Base-by-base conservation (phyloP, 2,797 vertebrate genomes). In the Pantherophis vulpinus region DNA sequence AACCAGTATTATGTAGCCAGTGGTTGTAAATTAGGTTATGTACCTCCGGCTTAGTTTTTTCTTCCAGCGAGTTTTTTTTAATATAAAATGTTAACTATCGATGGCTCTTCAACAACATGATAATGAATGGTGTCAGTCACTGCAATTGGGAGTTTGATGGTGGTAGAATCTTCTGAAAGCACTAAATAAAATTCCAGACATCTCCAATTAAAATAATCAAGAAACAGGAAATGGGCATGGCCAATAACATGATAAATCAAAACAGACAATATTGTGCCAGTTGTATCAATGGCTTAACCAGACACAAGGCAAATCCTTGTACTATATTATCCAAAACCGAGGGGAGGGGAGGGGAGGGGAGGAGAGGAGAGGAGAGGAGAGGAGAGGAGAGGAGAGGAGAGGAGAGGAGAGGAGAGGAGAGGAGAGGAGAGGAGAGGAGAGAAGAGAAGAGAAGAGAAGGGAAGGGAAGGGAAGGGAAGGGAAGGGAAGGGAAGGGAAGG, bases 321-420 rank as follows among this genome's bases (percentile, higher is more conserved):
- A 32, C 14, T 79, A 9, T 13, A 42, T 60, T 42, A 59, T 3
- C 37, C 11, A 63, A 29, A 63, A 63, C 25, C 0, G 6, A 32
- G n/a, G 66, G 5, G 4, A 11, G 5, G 29, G 11, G 29, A 3
- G 2, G 13, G n/a, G 0, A n/a, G 14, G 12, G 12, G 7, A 3
- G 16, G 4, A 0, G 5, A 1, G 29, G 1, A 2, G 11, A 29
- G 11, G 0, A 10, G 10, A 63, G 1, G 5, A 10, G 29, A 10
- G 1, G 1, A 10, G 27, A 4, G 10, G 2, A 7, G 25, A 25
- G 9, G 0, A 1, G 27, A 29, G 61, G 0, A 2, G 27, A 66
- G 5, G 4, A 1, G 25, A 13, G 13, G 11, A 4, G 0, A 66
- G 4, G 12, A 10, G 12, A 23, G 6, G 27, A 3, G 7, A 61